Base-by-base conservation (phyloP, 30 jellyfish, hydroid and myxozoan genomes). In the Aurelia sp. region DNA sequence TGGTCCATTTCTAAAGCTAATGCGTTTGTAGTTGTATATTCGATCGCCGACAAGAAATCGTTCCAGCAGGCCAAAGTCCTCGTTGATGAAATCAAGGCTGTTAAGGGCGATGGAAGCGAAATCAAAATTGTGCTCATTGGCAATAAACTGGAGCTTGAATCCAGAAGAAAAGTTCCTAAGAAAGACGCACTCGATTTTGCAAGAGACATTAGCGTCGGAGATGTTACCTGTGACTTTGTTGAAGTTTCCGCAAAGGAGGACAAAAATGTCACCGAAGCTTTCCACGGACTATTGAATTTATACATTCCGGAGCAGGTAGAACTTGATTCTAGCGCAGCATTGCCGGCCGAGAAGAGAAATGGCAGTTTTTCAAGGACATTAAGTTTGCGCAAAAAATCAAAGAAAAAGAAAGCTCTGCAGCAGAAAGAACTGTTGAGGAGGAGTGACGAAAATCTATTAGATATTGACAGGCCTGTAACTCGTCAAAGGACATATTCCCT, bases 1-100 rank as follows among this genome's bases (percentile, higher is more conserved):
- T 86, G 96, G 87, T 85, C 97, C 35, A 89, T 95, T 47, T 81
- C 97, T 20, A 95, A 95, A 80, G 99, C 98, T 13, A 95, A 95
- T 58, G 97, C 94, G 5, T 95, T 84, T 67, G 87, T 95, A 10
- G 99, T 95, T 16, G 98, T 86, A 24, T 95, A 95, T 77, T 87
- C 99, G 27, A 76, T 95, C 30, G 81, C 94, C 30, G 96, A 95
- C 74, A 76, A 86, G 30, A 90, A 85, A 24, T 95, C 99, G 38
- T 95, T 89, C 72, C 91, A 79, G 27, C 61, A 61, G 27, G 99
- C 99, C 13, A 86, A 90, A 71, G 24, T 62, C 51, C 79, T 95
- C 24, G 88, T 95, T 8, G 87, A 82, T 20, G 97, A 89, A 20
- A 95, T 95, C 61, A 95, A 89, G 79, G 41, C 72, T 10, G 70